phyloP scores from a whole-genome alignment of 2,888 invertebrate species.

The Ptychoptera contaminata region DNA sequence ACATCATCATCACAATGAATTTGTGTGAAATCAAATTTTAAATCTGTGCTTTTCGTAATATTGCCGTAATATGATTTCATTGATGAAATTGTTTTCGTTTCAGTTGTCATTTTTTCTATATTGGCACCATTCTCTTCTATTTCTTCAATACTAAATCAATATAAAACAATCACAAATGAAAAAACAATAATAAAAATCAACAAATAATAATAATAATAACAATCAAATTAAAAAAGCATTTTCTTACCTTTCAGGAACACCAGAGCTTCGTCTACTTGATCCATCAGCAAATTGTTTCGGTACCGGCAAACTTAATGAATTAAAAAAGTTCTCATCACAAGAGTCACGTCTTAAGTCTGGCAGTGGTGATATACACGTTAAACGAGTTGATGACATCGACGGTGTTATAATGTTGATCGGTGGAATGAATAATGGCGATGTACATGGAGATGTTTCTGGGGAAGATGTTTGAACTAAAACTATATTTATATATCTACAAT shows the following conservation, averaged over 20 bases:
- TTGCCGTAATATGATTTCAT: too few species aligned
- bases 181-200: too few species aligned
- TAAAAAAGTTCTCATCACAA: slow-evolving; percentile 36
- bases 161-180: too few species aligned
- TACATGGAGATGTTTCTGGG: slow-evolving; percentile 25
- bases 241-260: slow-evolving; percentile 18
- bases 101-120: background rate
- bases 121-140: slow-evolving; percentile 20
- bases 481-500: too few species aligned
- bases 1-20: background rate
- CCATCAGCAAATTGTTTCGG: slow-evolving; percentile 73
- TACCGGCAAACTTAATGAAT: slow-evolving; percentile 42
- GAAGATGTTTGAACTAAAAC: slow-evolving; percentile 17
- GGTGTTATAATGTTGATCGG: slow-evolving; percentile 29
- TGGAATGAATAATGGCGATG: slow-evolving; percentile 22
- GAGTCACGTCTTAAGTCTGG: slow-evolving; percentile 48
- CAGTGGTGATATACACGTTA: slow-evolving; percentile 48
- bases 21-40: too few species aligned
- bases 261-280: slow-evolving; percentile 52
- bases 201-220: too few species aligned
- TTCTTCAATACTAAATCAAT: slow-evolving; percentile 13
- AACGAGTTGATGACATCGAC: slow-evolving; percentile 30
- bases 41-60: too few species aligned
- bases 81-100: too few species aligned
- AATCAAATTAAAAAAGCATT: too few species aligned